These are phyloP conservation scores for Haliaeetus leucogaster DNA, from an alignment of 2,113 vertebrate genomes.

Conservation along the genomic window DNA sequence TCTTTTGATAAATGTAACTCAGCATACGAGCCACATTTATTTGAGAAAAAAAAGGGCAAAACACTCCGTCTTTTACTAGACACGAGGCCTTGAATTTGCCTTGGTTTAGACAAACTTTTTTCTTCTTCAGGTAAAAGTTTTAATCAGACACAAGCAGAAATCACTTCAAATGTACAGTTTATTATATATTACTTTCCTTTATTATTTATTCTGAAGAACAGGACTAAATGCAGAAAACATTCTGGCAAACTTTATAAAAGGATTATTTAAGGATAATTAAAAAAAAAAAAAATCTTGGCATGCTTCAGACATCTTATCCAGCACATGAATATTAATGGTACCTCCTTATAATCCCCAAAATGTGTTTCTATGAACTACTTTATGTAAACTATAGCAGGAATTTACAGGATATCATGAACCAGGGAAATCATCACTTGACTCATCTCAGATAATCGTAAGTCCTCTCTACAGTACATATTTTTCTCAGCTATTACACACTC, in stretches of 20 bases:
- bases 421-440: constrained; percentile 35
- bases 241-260: background rate
- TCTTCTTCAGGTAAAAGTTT: background rate
- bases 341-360: background rate
- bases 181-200: background rate
- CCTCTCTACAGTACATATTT: background rate
- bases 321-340: background rate
- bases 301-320: background rate
- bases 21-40: background rate
- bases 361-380: background rate
- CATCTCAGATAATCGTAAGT: constrained; percentile 22
- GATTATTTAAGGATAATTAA: background rate
- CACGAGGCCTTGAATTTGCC: background rate
- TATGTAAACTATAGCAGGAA: background rate
- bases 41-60: background rate
- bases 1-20: background rate
- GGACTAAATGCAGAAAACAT: background rate
- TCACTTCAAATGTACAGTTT: background rate
- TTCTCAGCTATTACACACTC: background rate
- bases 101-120: background rate
- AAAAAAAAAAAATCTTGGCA: background rate
- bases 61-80: background rate
- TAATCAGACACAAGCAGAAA: background rate
- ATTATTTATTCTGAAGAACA: background rate
- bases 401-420: constrained; percentile 19